Base-by-base conservation (phyloP, 2,888 invertebrate species). In the Mythimna loreyi region DNA sequence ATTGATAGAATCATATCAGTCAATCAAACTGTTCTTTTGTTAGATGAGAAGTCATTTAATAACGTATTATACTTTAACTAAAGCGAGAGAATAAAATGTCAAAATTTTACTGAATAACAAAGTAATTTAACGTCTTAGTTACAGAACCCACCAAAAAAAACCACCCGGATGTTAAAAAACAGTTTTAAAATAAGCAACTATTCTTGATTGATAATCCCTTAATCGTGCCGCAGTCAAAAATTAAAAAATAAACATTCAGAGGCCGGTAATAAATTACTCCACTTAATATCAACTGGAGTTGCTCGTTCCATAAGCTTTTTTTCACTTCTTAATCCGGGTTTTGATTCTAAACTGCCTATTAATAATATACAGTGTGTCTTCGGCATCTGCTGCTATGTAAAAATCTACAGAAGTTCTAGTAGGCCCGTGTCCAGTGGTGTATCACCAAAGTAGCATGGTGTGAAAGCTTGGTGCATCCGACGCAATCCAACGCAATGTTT, bases 281-380 rank as follows among this genome's bases (percentile, higher is more conserved):
- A 45, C 49, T 72, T 55, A 64, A 66, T 67, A 67, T 50, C 47
- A 36, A 65, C 62, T 36, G 11, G 3, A 60, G 33, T 49, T 28
- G 25, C 53, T 65, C 69, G 8, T 59, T 75, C 33, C 49, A 74
- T 61, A 69, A 70, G 72, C n/a, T 69, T 75, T 72, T 67, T 76
- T 84, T 79, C 67, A 64, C 71, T 61, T 45, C 59, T 65, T 56
- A 78, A 83, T 74, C 84, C 67, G 69, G 58, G 59, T 66, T 70
- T 45, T 11, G 11, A 64, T 76, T 61, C 59, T 66, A 72, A 80
- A 67, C n/a, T 30, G 23, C 56, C 60, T 66, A 75, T 78, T 63
- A 71, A 75, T 72, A 78, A 73, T 73, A 71, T 66, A 59, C 16
- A 11, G 49, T 40, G 3, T 21, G 6, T 19, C 3, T 19, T 60